These are phyloP conservation scores for Sebastes baramenuke DNA, from an alignment of 2,797 vertebrate species.

Conservation along the genomic window DNA sequence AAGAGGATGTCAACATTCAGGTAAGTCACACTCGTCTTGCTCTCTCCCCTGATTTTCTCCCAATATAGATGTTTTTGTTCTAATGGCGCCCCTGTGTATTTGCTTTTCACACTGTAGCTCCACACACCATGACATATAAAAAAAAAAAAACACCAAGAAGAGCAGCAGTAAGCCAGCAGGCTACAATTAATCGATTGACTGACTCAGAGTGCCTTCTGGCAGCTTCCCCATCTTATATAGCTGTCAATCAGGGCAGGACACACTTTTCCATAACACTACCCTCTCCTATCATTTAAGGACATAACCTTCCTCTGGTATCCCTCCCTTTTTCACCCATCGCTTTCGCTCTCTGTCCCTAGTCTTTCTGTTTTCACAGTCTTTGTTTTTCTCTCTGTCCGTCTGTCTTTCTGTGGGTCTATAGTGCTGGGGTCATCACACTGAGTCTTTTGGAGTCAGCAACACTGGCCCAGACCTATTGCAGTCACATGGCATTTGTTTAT, in stretches of 20 bases:
- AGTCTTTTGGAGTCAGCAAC: constrained; percentile 69
- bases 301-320: constrained; percentile 3
- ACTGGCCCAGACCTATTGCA: constrained; percentile 25
- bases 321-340: not conserved
- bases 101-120: not conserved
- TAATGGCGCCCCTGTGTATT: not conserved
- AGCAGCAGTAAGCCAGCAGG: constrained; percentile 16
- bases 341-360: not conserved
- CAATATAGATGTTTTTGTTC: not conserved
- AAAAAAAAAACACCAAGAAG: not conserved
- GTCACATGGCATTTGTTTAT: constrained; percentile 75
- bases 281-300: constrained; percentile 1
- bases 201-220: constrained; percentile 29
- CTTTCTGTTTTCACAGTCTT: not conserved
- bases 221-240: constrained; percentile 28
- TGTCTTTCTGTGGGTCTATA: constrained; percentile 15
- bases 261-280: constrained; percentile 1
- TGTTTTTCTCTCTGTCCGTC: constrained; percentile 12
- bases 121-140: not conserved
- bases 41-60: not conserved
- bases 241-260: constrained; percentile 21
- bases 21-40: constrained; percentile 66
- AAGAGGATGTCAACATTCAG: constrained; percentile 98
- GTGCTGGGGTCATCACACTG: constrained; percentile 65
- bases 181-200: constrained; percentile 34